Evolutionary conservation across 2,797 vertebrate species (phyloP).

Genomic region (Hippocampus kuda): DNA sequence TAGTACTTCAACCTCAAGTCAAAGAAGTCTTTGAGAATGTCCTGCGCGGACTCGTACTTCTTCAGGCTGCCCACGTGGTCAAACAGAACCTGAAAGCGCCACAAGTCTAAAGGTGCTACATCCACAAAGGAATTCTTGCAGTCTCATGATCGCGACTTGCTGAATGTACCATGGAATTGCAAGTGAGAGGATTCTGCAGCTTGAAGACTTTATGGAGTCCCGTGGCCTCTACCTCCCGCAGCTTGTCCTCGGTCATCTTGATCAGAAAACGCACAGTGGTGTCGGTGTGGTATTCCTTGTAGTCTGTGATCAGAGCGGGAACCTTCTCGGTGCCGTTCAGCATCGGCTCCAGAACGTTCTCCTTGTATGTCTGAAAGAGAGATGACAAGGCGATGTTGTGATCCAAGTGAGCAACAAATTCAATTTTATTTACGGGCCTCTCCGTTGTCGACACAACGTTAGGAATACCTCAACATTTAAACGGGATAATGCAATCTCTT

Average conservation of each 20-base stretch:
- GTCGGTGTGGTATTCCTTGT: conserved; percentile 95
- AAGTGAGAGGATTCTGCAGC: conserved; percentile 83
- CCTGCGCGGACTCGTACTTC: conserved; percentile 81
- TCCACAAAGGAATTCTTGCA: neutral
- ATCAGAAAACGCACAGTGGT: conserved; percentile 87
- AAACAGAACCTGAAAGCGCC: conserved; percentile 79
- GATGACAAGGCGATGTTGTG: neutral
- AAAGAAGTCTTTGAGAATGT: conserved; percentile 87
- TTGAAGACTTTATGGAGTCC: conserved; percentile 98
- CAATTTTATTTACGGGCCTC: too few relatives aligned
- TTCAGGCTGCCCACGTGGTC: conserved; percentile 90
- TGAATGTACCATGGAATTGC: conserved; percentile 85
- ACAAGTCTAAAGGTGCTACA: neutral
- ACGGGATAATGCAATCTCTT: neutral
- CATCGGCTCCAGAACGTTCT: conserved; percentile 92
- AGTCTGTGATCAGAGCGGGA: conserved; percentile 88
- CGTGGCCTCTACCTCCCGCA: conserved; percentile 74
- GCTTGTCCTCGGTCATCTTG: conserved; percentile 83
- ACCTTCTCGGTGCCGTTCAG: conserved; percentile 90
- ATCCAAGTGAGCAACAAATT: neutral
- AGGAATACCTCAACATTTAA: neutral
- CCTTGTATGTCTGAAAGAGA: conserved; percentile 78
- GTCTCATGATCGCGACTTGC: neutral
- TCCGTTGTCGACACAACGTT: neutral
- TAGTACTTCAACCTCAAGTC: conserved; percentile 90